These are phyloP conservation scores for Perca flavescens DNA, from an alignment of 2,113 vertebrate species.

Conservation along the genomic window DNA sequence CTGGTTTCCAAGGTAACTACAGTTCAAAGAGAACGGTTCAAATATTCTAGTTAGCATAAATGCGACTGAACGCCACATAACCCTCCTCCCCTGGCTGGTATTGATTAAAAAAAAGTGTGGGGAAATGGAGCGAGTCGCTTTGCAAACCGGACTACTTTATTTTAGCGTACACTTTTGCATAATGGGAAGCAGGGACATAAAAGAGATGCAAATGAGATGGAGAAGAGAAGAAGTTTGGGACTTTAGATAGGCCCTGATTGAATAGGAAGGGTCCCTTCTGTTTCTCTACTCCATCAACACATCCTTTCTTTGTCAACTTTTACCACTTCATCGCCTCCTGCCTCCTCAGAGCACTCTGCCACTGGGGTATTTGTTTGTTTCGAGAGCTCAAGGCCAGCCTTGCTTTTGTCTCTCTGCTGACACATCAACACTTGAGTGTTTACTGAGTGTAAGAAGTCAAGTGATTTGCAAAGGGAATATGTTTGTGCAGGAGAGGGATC, in stretches of 20 bases:
- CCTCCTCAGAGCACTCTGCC: conserved; percentile 29
- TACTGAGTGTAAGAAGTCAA: conserved; percentile 38
- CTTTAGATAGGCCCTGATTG: conserved; percentile 72
- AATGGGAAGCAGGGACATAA: conserved; percentile 75
- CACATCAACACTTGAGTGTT: conserved; percentile 38
- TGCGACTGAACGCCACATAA: conserved; percentile 53
- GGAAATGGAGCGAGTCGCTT: conserved; percentile 61
- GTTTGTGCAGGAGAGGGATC: conserved; percentile 29
- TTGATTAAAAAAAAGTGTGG: conserved; percentile 73
- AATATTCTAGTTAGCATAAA: conserved; percentile 75
- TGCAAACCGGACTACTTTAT: conserved; percentile 59
- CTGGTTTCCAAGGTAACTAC: conserved; percentile 77
- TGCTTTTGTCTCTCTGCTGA: conserved; percentile 42
- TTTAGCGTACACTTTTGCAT: conserved; percentile 66
- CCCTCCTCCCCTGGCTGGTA: conserved; percentile 55
- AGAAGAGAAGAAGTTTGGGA: conserved; percentile 61
- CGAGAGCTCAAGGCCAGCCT: conserved; percentile 37
- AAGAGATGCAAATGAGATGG: conserved; percentile 78
- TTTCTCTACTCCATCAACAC: conserved; percentile 56
- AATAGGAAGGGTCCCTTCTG: conserved; percentile 72
- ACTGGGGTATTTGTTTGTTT: conserved; percentile 51
- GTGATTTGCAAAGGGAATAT: conserved; percentile 51
- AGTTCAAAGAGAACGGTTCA: conserved; percentile 69
- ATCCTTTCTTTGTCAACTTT: conserved; percentile 56
- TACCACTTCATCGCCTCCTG: conserved; percentile 43